Base-by-base conservation (phyloP, 2,888 invertebrate species). In the Loripinus fragilis region DNA sequence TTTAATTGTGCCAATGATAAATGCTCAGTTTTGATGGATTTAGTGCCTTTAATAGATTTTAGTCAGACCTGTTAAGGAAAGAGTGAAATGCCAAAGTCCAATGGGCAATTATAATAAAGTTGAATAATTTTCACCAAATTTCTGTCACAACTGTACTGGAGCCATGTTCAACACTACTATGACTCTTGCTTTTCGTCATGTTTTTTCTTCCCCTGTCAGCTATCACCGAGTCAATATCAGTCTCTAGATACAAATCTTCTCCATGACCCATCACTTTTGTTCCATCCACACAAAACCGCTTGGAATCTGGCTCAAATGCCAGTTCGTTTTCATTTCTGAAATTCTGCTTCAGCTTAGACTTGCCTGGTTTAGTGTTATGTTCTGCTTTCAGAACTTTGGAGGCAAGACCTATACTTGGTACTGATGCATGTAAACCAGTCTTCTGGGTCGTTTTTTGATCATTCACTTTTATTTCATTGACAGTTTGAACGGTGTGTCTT, bases 171-270 rank as follows among this genome's bases (percentile, higher is more conserved):
- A 81, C 74, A n/a, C 84, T 81, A 76, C 81, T 81, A 35, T 81
- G 84, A 75, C 84, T 81, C 71, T 84, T 81, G 66, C 84, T 84
- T 67, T 81, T 84, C 69, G 68, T 81, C 68, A 81, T 48, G 12
- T 60, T 41, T 33, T 48, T 48, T 42, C 60, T 79, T n/a, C 69
- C 52, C 38, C 55, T 74, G 23, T 79, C 78, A 45, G 68, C 55
- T 17, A 25, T 33, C 25, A 78, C 80, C 20, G 65, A 60, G 45
- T 85, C 85, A 25, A 82, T 45, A 69, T 84, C 81, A 23, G 84
- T 84, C 65, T 84, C 84, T 52, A 84, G 55, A 72, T 80, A 83
- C 28, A 76, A 67, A 60, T 79, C 79, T 2, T 72, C 70, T 7
- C 60, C 71, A 66, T 55, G 42, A 33, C 64, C 72, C 20, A 48